Evolutionary conservation across 1,140 invertebrate genomes (phyloP).

Genomic region (Zaprionus gabonicus): DNA sequence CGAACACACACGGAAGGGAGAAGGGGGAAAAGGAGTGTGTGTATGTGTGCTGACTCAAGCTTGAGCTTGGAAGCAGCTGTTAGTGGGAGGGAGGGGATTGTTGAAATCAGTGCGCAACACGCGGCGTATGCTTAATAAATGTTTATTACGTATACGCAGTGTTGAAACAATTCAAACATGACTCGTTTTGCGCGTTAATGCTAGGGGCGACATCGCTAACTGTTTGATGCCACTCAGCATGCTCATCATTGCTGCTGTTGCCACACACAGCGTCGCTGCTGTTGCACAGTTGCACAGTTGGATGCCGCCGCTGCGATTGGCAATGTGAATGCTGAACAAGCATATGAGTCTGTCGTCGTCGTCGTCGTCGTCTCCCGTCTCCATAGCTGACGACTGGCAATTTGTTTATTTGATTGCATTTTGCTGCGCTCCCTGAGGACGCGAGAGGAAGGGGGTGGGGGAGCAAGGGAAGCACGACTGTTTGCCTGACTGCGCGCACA

Average conservation of each 20-base stretch:
- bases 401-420: constrained; percentile 62
- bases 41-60: neutral
- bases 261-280: neutral
- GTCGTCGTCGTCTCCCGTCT: constrained; percentile 14
- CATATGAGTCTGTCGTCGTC: constrained; percentile 5
- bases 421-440: constrained; percentile 8
- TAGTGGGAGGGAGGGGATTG: too few species aligned
- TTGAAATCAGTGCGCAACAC: neutral
- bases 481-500: constrained; percentile 47
- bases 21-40: too few species aligned
- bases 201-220: constrained; percentile 11
- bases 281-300: neutral
- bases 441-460: neutral
- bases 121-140: constrained; percentile 35
- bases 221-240: constrained; percentile 12
- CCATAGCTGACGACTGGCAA: constrained; percentile 44
- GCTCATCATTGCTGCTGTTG: constrained; percentile 8
- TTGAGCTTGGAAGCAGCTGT: too few species aligned
- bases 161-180: constrained; percentile 51
- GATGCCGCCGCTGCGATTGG: neutral
- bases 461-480: constrained; percentile 8
- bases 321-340: constrained; percentile 12
- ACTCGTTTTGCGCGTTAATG: constrained; percentile 34
- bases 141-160: constrained; percentile 49
- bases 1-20: neutral